Conservation (phyloP, 2,888 invertebrate genomes). For the Alentia gelatinosa region DNA sequence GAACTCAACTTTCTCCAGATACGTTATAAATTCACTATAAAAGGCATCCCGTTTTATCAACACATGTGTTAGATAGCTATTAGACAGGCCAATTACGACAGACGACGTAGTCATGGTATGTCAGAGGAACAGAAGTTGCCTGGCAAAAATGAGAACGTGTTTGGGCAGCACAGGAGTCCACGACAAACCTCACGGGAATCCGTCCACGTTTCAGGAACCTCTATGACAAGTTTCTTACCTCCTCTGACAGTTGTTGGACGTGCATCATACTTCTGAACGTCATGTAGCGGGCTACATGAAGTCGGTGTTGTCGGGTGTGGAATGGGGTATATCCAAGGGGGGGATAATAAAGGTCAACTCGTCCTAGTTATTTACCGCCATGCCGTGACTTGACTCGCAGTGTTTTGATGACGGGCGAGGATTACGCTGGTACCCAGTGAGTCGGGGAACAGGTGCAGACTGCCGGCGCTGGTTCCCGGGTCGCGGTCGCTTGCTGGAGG, state of each 20-base stretch:
- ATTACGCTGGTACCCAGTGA: too few species aligned
- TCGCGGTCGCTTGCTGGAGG: too few species aligned
- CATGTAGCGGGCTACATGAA: background rate
- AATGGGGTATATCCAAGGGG: background rate
- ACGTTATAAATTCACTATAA: too few species aligned
- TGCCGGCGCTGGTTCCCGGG: too few species aligned
- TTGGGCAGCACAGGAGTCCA: background rate
- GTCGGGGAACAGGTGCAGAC: too few species aligned
- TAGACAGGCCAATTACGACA: background rate
- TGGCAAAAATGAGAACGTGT: constrained; percentile 25
- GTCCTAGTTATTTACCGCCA: constrained; percentile 53
- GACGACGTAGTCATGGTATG: background rate
- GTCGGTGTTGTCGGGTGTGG: background rate
- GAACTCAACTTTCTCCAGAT: too few species aligned
- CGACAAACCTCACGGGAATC: background rate
- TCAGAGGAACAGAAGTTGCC: background rate
- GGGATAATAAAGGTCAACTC: background rate
- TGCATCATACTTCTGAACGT: constrained; percentile 37
- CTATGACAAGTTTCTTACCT: constrained; percentile 3
- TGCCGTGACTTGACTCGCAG: background rate
- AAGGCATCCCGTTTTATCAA: too few species aligned
- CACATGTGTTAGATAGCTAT: too few species aligned
- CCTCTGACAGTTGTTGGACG: constrained; percentile 6
- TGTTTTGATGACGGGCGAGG: constrained; percentile 16
- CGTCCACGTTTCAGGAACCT: background rate